phyloP scores from a whole-genome alignment of 2,113 vertebrate species.

The Chascanopsetta lugubris region DNA sequence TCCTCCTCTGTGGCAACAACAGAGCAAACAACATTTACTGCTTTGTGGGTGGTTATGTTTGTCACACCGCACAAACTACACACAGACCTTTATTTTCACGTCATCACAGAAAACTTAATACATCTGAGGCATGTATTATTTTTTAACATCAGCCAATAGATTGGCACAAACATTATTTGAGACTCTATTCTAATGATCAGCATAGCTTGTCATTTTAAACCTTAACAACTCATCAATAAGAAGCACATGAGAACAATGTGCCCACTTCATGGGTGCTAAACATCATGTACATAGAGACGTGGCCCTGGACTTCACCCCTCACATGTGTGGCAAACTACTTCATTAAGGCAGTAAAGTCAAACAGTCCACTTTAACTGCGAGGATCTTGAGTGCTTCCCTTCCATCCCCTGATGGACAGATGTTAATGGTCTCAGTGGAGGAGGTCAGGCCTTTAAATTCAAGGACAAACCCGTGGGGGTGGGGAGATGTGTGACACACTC shows the following conservation, averaged over 20 bases:
- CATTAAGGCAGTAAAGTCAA: constrained; percentile 50
- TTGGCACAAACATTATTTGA: too few relatives aligned
- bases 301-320: not conserved
- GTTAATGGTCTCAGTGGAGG: constrained; percentile 64
- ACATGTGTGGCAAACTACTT: constrained; percentile 34
- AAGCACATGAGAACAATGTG: too few relatives aligned
- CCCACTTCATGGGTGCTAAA: too few relatives aligned
- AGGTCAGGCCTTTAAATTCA: constrained; percentile 61
- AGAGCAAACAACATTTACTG: not conserved
- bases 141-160: too few relatives aligned
- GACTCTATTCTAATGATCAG: too few relatives aligned
- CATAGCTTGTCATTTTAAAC: too few relatives aligned
- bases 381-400: constrained; percentile 47
- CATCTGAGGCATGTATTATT: too few relatives aligned
- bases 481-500: constrained; percentile 53
- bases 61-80: not conserved
- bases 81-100: not conserved
- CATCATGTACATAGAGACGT: not conserved
- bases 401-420: constrained; percentile 57
- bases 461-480: constrained; percentile 62
- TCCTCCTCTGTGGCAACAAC: constrained; percentile 89
- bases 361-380: constrained; percentile 52
- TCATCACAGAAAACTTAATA: too few relatives aligned
- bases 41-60: not conserved
- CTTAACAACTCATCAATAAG: too few relatives aligned